Conservation (phyloP, 2,888 invertebrate species). For the Diadromus collaris region DNA sequence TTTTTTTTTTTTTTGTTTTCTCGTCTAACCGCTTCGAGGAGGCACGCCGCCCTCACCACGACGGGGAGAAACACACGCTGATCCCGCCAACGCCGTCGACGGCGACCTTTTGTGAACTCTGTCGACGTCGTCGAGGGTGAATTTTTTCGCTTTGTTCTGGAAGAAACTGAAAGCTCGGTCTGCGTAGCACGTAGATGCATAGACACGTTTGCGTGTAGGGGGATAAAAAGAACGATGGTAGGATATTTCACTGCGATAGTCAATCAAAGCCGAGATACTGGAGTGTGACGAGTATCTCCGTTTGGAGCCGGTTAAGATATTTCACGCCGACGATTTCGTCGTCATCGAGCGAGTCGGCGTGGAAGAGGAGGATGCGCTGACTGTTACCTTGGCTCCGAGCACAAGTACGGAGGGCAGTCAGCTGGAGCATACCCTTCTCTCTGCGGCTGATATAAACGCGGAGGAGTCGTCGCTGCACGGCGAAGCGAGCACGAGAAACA, state of each 20-base stretch:
- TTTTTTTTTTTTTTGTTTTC: conserved; percentile 4
- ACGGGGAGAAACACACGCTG: conserved; percentile 9
- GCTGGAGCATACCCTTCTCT: conserved; percentile 52
- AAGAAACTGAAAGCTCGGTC: too few relatives aligned
- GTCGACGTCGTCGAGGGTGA: not conserved
- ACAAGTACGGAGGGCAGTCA: conserved; percentile 62
- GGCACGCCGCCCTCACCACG: conserved; percentile 40
- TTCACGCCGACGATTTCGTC: conserved; percentile 79
- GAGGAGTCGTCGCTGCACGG: conserved; percentile 57
- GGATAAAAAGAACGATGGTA: conserved; percentile 46
- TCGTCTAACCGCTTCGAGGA: conserved; percentile 29
- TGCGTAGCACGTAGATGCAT: too few relatives aligned
- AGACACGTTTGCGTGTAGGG: not conserved
- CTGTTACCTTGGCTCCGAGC: conserved; percentile 64
- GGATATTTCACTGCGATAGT: conserved; percentile 59
- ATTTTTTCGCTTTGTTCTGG: not conserved
- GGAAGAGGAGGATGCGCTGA: conserved; percentile 77
- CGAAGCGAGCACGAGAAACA: conserved; percentile 29
- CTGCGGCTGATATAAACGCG: conserved; percentile 46
- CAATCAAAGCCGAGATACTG: conserved; percentile 74
- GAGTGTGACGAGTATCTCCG: conserved; percentile 78
- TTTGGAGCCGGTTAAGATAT: conserved; percentile 79
- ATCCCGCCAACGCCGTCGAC: not conserved
- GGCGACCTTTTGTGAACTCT: not conserved
- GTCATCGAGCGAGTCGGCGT: conserved; percentile 76